A percentile compares a stretch with the other conserved stretches of the same genome.
Conservation (phyloP, 1,140 invertebrate genomes). For the Reticulitermes speratus region DNA sequence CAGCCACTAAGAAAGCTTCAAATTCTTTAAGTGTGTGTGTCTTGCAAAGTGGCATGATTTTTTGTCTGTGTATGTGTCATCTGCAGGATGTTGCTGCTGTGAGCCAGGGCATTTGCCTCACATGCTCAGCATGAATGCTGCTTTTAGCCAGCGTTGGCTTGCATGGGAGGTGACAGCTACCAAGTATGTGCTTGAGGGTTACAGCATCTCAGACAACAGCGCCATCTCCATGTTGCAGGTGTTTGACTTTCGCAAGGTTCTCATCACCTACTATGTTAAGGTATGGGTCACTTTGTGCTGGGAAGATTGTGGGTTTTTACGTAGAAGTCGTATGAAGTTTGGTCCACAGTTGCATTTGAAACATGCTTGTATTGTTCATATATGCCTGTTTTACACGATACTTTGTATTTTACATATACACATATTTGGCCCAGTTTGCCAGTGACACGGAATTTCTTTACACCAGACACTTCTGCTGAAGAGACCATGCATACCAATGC, state of each 20-base stretch:
- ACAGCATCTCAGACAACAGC: constrained; percentile 96
- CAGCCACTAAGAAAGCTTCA: no score
- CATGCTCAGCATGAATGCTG: constrained; percentile 89
- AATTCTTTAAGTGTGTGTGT: no score
- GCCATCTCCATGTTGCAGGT: constrained; percentile 96
- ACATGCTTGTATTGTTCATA: no score
- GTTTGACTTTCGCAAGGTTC: constrained; percentile 93
- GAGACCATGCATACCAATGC: no score
- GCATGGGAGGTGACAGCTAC: constrained; percentile 95
- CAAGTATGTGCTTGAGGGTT: constrained; percentile 97
- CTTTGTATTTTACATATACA: no score
- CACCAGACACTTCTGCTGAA: no score
- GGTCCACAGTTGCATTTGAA: no score
- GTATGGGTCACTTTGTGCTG: constrained; percentile 48
- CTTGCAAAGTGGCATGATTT: not conserved
- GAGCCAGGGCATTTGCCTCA: constrained; percentile 89
- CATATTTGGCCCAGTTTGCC: no score
- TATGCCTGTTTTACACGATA: no score
- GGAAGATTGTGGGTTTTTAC: no score
- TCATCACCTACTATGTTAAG: constrained; percentile 98
- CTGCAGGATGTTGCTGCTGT: constrained; percentile 81
- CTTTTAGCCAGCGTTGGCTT: constrained; percentile 95
- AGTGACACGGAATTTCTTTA: no score
- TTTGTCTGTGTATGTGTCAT: not conserved
- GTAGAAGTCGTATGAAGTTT: no score